Percentiles rank a stretch among this genome's conserved stretches.
Conservation (phyloP, 2,888 invertebrate genomes). For the Flexamia atlantica region DNA sequence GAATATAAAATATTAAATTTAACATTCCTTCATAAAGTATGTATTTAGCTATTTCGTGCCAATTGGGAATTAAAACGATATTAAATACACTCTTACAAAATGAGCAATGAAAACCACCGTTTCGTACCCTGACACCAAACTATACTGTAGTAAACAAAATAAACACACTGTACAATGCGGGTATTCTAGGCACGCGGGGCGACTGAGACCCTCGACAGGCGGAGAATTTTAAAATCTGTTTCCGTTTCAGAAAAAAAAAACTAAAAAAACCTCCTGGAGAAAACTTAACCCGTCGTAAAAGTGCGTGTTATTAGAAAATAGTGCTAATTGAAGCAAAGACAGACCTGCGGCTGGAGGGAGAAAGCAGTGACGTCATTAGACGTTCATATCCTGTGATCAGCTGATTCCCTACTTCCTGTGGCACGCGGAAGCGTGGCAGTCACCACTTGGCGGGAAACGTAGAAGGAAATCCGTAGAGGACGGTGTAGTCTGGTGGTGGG, state of each 20-base stretch:
- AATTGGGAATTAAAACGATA: too few relatives aligned
- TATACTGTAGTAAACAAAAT: too few relatives aligned
- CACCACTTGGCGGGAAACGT: constrained; percentile 5
- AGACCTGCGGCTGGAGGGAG: not conserved
- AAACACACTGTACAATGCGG: too few relatives aligned
- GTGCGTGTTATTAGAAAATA: not conserved
- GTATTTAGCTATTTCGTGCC: too few relatives aligned
- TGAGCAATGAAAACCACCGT: too few relatives aligned
- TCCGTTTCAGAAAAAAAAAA: not conserved
- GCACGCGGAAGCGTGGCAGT: not conserved
- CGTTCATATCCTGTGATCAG: constrained; percentile 12
- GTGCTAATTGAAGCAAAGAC: constrained; percentile 6
- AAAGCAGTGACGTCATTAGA: constrained; percentile 28
- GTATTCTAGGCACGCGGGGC: constrained; percentile 3
- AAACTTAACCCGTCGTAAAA: not conserved
- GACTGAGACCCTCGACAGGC: not conserved
- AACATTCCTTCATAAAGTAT: too few relatives aligned
- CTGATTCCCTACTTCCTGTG: constrained; percentile 16
- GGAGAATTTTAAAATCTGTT: not conserved
- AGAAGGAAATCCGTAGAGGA: constrained; percentile 20
- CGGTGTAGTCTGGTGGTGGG: not conserved
- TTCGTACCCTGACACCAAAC: too few relatives aligned
- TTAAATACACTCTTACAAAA: too few relatives aligned
- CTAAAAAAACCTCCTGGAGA: not conserved
- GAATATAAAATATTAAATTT: too few relatives aligned